Evolutionary conservation across 2,113 vertebrate genomes (phyloP).

Genomic region (Herpailurus yagouaroundi): DNA sequence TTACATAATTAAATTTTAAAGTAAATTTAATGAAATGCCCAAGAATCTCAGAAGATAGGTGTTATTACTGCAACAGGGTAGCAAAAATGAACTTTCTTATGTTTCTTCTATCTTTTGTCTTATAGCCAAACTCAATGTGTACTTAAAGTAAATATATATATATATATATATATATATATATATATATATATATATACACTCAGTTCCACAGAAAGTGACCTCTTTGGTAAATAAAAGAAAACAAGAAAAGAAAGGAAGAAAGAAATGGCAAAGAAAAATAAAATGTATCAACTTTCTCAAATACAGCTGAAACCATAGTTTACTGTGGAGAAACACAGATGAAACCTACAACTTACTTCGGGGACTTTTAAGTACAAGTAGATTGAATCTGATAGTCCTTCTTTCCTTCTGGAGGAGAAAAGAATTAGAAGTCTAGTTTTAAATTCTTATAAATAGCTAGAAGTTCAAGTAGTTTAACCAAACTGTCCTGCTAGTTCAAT

Average conservation of each 20-base stretch:
- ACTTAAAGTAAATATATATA: slow-evolving; percentile 53
- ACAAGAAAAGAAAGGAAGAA: not conserved
- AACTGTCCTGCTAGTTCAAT: slow-evolving; percentile 21
- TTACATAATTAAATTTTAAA: slow-evolving; percentile 78
- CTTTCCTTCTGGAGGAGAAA: slow-evolving; percentile 17
- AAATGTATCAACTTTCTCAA: not conserved
- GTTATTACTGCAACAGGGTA: slow-evolving; percentile 76
- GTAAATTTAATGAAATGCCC: slow-evolving; percentile 71
- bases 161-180: not conserved
- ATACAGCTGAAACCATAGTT: not conserved
- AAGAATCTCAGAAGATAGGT: slow-evolving; percentile 75
- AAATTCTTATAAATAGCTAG: not conserved
- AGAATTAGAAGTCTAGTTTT: slow-evolving; percentile 4
- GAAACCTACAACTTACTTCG: not conserved
- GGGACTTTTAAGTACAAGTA: not conserved
- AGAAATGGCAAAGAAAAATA: not conserved
- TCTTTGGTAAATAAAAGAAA: slow-evolving; percentile 48
- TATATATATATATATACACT: too few relatives aligned
- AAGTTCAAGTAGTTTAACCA: slow-evolving; percentile 45
- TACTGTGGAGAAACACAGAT: not conserved
- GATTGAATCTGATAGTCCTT: not conserved
- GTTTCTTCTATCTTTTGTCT: slow-evolving; percentile 77
- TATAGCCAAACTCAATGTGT: slow-evolving; percentile 64
- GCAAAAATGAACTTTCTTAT: slow-evolving; percentile 66
- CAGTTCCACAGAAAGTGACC: slow-evolving; percentile 58